Evolutionary conservation across 1,140 invertebrate genomes (phyloP).

Genomic region (Pseudomyrmex gracilis): DNA sequence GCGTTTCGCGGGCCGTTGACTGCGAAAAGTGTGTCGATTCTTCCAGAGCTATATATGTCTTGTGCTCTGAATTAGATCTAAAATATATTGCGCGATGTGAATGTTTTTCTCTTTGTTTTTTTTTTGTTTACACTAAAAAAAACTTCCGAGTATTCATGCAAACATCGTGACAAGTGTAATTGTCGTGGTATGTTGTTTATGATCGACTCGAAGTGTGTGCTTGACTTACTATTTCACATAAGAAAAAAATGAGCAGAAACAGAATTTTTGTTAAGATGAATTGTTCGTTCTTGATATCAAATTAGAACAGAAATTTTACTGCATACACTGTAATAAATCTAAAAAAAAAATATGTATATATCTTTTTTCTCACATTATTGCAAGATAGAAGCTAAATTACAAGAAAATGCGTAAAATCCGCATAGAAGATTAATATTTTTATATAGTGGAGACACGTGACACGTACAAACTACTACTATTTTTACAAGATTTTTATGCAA

Average conservation of each 20-base stretch:
- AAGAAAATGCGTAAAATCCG: neutral
- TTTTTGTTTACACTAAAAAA: neutral
- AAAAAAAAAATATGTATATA: neutral
- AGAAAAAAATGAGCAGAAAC: neutral
- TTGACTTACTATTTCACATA: too few relatives aligned
- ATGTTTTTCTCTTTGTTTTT: neutral
- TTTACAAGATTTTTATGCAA: neutral
- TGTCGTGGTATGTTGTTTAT: too few relatives aligned
- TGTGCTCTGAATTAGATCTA: constrained; percentile 22
- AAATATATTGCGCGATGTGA: neutral
- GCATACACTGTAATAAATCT: neutral
- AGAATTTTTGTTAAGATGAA: constrained; percentile 12
- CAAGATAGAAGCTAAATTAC: neutral
- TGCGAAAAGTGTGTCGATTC: constrained; percentile 30
- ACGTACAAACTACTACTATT: neutral
- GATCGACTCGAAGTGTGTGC: too few relatives aligned
- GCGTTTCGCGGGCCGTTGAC: constrained; percentile 15
- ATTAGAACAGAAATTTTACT: too few relatives aligned
- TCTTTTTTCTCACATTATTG: neutral
- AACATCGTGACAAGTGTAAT: too few relatives aligned
- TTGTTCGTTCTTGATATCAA: too few relatives aligned
- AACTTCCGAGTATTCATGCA: too few relatives aligned
- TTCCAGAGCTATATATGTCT: neutral
- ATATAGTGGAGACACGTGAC: neutral
- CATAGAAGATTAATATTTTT: neutral